Percentiles rank a stretch among this genome's conserved stretches.
These are phyloP conservation scores for Rambutsinella grinnellia DNA, from an alignment of 2,888 invertebrate genomes.

Conservation along the genomic window DNA sequence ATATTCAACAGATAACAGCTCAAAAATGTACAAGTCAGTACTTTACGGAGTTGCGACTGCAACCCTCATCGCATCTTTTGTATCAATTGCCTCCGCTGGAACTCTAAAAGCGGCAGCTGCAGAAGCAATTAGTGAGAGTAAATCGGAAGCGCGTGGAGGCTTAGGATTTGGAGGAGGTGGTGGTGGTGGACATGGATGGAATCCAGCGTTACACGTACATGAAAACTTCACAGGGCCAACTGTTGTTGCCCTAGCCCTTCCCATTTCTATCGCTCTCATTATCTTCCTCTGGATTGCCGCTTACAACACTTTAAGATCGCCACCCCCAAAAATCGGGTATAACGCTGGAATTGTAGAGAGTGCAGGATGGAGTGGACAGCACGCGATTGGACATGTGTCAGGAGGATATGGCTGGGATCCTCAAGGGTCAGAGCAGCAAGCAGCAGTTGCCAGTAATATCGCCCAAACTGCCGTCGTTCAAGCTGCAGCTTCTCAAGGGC, in stretches of 20 bases:
- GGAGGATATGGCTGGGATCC: constrained; percentile 50
- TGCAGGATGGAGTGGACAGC: constrained; percentile 44
- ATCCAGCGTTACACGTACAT: constrained; percentile 38
- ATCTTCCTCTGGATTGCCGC: constrained; percentile 55
- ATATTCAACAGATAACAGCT: not conserved
- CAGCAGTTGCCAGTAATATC: constrained; percentile 18
- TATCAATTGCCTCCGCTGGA: constrained; percentile 23
- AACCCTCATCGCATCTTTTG: not conserved
- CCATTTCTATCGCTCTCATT: constrained; percentile 50
- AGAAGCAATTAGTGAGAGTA: constrained; percentile 25
- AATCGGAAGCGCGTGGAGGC: constrained; percentile 11
- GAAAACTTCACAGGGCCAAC: constrained; percentile 52
- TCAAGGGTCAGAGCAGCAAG: constrained; percentile 28
- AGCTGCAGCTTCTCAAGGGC: constrained; percentile 25
- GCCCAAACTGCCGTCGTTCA: constrained; percentile 32
- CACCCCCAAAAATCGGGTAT: constrained; percentile 52
- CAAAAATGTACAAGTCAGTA: constrained; percentile 20
- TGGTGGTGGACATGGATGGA: constrained; percentile 12
- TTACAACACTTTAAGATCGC: constrained; percentile 51
- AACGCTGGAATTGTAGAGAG: constrained; percentile 45
- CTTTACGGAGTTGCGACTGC: constrained; percentile 22
- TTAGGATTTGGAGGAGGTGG: not conserved
- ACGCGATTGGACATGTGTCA: constrained; percentile 1
- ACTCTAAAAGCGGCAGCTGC: constrained; percentile 44
- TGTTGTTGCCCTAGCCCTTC: constrained; percentile 50